phyloP scores from a whole-genome alignment of 2,888 invertebrate species.

The Troides aeacus region DNA sequence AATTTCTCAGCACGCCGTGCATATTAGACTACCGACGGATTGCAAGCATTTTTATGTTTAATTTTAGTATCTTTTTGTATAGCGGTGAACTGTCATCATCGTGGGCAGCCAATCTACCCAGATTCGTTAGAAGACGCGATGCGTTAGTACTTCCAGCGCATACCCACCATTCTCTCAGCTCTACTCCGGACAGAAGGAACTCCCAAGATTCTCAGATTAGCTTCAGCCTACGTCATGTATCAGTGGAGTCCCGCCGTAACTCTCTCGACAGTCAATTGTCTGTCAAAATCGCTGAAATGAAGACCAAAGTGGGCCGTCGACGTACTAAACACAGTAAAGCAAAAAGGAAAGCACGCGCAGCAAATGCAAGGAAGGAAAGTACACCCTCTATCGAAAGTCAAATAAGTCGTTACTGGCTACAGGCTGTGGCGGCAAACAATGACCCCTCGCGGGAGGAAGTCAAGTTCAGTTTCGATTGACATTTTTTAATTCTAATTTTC shows the following conservation, averaged over 20 bases:
- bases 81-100: slow-evolving; percentile 93
- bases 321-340: slow-evolving; percentile 71
- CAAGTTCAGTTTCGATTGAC: slow-evolving; percentile 72
- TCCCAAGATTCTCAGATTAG: slow-evolving; percentile 85
- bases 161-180: slow-evolving; percentile 76
- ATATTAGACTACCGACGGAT: too few relatives aligned
- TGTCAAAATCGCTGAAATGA: slow-evolving; percentile 91
- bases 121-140: slow-evolving; percentile 90
- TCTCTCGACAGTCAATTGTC: slow-evolving; percentile 93
- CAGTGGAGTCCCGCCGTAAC: slow-evolving; percentile 91
- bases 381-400: slow-evolving; percentile 91
- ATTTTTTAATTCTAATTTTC: neutral
- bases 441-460: slow-evolving; percentile 78
- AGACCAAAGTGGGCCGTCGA: slow-evolving; percentile 83
- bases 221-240: slow-evolving; percentile 89
- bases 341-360: slow-evolving; percentile 65
- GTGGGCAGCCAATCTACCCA: slow-evolving; percentile 94
- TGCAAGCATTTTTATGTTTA: too few relatives aligned
- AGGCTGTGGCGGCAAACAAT: slow-evolving; percentile 80
- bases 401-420: slow-evolving; percentile 83
- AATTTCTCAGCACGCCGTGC: too few relatives aligned
- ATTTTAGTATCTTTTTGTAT: neutral
- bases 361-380: slow-evolving; percentile 80
- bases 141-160: slow-evolving; percentile 83
- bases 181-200: slow-evolving; percentile 80